Percentiles rank a stretch among this genome's conserved stretches.
Conservation (phyloP, 2,113 vertebrate genomes). For the Aplodontia rufa region DNA sequence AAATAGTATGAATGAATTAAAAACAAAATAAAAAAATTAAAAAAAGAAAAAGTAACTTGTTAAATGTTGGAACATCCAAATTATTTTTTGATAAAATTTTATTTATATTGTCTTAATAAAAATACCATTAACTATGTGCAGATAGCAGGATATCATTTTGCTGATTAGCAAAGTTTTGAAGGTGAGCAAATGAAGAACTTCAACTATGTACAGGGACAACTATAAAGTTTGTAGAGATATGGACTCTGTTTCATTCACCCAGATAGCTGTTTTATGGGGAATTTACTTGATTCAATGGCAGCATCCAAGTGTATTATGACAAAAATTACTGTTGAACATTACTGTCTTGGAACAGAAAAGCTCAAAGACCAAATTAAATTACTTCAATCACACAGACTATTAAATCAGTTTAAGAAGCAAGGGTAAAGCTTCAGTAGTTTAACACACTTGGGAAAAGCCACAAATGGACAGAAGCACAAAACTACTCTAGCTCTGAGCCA, state of each 20-base stretch:
- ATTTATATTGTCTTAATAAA: not conserved
- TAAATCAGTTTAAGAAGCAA: not conserved
- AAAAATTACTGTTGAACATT: not conserved
- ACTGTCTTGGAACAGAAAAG: not conserved
- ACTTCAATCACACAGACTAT: not conserved
- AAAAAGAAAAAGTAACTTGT: not conserved
- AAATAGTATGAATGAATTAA: too few relatives aligned
- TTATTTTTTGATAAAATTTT: not conserved
- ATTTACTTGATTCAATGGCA: not conserved
- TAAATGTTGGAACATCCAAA: not conserved
- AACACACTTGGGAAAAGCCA: not conserved
- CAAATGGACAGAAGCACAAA: not conserved
- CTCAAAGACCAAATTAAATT: not conserved
- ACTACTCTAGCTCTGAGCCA: not conserved
- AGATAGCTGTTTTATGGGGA: not conserved
- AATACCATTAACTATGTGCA: not conserved
- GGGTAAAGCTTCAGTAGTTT: not conserved
- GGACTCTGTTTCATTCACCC: not conserved
- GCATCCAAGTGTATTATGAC: not conserved
- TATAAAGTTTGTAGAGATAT: not conserved
- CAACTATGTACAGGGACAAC: not conserved
- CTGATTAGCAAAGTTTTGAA: not conserved
- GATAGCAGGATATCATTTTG: not conserved
- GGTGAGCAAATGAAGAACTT: not conserved
- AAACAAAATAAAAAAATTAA: too few relatives aligned